A percentile compares a stretch with the other conserved stretches of the same genome.
Evolutionary conservation across 2,888 invertebrate species (phyloP).

Genomic region (Standfussiana lucernea): DNA sequence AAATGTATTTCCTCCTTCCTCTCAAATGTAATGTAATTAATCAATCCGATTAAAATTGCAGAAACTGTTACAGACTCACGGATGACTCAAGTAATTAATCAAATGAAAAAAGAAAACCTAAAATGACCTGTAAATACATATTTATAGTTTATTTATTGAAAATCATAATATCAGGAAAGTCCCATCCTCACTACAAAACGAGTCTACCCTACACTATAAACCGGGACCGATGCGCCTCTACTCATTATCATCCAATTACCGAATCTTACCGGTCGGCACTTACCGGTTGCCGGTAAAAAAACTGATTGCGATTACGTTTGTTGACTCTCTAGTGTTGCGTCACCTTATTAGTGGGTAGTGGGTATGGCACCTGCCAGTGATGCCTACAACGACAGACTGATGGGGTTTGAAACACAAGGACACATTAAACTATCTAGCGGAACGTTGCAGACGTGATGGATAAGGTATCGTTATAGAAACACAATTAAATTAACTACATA

Average conservation of each 20-base stretch:
- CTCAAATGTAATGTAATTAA: background rate
- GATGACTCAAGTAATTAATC: background rate
- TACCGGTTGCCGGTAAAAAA: conserved; percentile 9
- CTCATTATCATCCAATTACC: conserved; percentile 72
- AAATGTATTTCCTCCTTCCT: background rate
- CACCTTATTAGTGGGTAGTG: conserved; percentile 7
- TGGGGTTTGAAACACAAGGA: background rate
- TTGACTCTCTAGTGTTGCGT: conserved; percentile 25
- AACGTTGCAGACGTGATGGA: background rate
- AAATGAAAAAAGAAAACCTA: background rate
- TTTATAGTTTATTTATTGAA: background rate
- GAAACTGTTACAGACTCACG: background rate
- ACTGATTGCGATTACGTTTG: conserved; percentile 30
- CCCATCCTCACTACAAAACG: background rate
- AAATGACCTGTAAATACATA: background rate
- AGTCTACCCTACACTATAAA: background rate
- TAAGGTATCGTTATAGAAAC: background rate
- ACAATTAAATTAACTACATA: too few species aligned
- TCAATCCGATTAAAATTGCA: background rate
- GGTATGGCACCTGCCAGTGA: conserved; percentile 26
- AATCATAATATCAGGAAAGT: background rate
- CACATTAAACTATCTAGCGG: background rate
- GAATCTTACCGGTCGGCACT: conserved; percentile 51
- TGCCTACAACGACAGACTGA: background rate
- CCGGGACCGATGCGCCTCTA: conserved; percentile 20